A percentile compares a stretch with the other conserved stretches of the same genome.
These are phyloP conservation scores for Gymnorhina tibicen DNA, from an alignment of 2,113 vertebrate genomes.

Conservation along the genomic window DNA sequence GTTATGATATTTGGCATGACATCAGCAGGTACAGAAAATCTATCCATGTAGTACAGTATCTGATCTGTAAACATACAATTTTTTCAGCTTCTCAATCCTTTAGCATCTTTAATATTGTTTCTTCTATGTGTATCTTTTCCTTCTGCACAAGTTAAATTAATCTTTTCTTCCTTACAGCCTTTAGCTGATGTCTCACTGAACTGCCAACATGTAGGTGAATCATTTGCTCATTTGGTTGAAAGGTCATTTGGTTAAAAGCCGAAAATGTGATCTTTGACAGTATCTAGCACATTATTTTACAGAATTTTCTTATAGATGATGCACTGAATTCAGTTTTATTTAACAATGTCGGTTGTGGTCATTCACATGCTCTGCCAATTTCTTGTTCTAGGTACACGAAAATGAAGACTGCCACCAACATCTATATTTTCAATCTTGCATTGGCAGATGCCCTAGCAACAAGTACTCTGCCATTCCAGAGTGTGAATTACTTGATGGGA, in stretches of 20 bases:
- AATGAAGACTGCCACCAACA: conserved; percentile 99
- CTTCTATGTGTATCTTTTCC: neutral
- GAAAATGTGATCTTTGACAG: neutral
- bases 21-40: neutral
- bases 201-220: neutral
- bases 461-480: conserved; percentile 96
- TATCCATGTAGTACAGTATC: neutral
- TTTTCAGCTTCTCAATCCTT: neutral
- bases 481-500: conserved; percentile 96
- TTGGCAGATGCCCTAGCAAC: conserved; percentile 94
- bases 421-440: conserved; percentile 99
- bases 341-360: neutral
- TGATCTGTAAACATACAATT: neutral
- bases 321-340: neutral
- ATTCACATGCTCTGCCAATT: neutral
- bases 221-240: neutral
- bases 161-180: neutral
- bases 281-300: neutral
- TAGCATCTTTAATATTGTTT: neutral
- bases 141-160: neutral
- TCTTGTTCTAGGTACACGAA: conserved; percentile 88
- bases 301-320: neutral
- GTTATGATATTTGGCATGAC: neutral
- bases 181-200: neutral
- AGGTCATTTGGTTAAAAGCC: neutral